phyloP scores from a whole-genome alignment of 2,113 vertebrate genomes.

The Cisticola juncidis region DNA sequence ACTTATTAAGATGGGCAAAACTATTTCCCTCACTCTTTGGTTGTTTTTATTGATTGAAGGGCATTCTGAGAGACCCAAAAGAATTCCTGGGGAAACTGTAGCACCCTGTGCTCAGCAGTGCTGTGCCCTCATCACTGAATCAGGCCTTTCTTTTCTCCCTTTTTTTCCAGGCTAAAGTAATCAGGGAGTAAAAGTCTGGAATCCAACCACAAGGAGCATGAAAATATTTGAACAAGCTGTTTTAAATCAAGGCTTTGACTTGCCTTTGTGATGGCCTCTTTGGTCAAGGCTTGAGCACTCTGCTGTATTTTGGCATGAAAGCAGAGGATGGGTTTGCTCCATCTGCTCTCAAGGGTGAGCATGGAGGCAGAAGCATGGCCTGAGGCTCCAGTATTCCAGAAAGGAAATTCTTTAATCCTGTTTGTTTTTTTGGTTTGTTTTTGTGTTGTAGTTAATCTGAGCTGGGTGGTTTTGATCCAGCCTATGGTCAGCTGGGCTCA shows the following conservation, averaged over 20 bases:
- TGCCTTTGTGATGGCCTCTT: not conserved
- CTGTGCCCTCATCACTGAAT: not conserved
- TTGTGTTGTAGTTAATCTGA: not conserved
- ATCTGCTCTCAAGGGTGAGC: rapidly evolving
- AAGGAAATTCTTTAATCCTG: not conserved
- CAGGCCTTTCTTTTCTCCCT: not conserved
- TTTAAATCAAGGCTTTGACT: slow-evolving; percentile 34
- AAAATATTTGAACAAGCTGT: slow-evolving; percentile 33
- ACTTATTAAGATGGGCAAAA: not conserved
- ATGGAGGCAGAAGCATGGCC: not conserved
- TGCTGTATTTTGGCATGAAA: not conserved
- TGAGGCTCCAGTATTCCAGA: not conserved
- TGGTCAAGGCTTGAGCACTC: not conserved
- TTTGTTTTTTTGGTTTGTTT: not conserved
- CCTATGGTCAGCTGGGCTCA: rapidly evolving
- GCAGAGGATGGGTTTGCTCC: not conserved
- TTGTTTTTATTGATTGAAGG: slow-evolving; percentile 41
- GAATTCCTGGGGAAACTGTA: not conserved
- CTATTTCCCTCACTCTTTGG: not conserved
- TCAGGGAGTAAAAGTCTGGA: slow-evolving; percentile 24
- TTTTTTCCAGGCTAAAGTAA: not conserved
- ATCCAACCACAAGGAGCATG: not conserved
- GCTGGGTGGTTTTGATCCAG: not conserved
- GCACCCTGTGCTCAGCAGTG: not conserved
- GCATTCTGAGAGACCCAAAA: not conserved